These are phyloP conservation scores for Cryptomyrus ogoouensis DNA, from an alignment of 2,113 vertebrate genomes.

Conservation along the genomic window DNA sequence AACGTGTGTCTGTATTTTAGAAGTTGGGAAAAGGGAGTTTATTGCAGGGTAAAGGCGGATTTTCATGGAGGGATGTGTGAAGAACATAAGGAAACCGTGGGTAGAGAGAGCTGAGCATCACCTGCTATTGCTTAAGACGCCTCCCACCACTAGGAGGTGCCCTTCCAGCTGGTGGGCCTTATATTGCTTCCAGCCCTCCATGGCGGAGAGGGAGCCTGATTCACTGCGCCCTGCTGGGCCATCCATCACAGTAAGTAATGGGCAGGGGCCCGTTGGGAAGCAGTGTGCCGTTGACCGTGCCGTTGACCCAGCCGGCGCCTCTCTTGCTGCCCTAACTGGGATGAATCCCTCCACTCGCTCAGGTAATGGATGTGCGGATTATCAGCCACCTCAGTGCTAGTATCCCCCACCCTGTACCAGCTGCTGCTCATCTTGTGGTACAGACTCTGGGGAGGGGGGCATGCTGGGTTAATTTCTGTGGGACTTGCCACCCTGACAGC, in stretches of 20 bases:
- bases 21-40: not conserved
- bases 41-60: not conserved
- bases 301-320: constrained; percentile 51
- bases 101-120: not conserved
- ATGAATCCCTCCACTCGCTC: constrained; percentile 51
- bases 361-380: constrained; percentile 60
- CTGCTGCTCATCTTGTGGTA: constrained; percentile 61
- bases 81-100: not conserved
- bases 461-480: not conserved
- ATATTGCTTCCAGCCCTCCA: constrained; percentile 1
- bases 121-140: not conserved
- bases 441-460: constrained; percentile 57
- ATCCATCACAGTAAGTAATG: constrained; percentile 62
- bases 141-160: not conserved
- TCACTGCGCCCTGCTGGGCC: constrained; percentile 48
- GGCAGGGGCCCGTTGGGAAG: constrained; percentile 37
- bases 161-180: not conserved
- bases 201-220: constrained; percentile 47
- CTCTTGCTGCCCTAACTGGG: constrained; percentile 53
- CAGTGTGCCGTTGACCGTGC: constrained; percentile 50
- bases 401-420: constrained; percentile 58
- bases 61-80: not conserved
- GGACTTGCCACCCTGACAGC: not conserved
- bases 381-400: constrained; percentile 56
- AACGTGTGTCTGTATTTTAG: not conserved